A percentile compares a stretch with the other conserved stretches of the same genome.
Evolutionary conservation across 2,113 vertebrate species (phyloP).

Genomic region (Tetraodon nigroviridis): DNA sequence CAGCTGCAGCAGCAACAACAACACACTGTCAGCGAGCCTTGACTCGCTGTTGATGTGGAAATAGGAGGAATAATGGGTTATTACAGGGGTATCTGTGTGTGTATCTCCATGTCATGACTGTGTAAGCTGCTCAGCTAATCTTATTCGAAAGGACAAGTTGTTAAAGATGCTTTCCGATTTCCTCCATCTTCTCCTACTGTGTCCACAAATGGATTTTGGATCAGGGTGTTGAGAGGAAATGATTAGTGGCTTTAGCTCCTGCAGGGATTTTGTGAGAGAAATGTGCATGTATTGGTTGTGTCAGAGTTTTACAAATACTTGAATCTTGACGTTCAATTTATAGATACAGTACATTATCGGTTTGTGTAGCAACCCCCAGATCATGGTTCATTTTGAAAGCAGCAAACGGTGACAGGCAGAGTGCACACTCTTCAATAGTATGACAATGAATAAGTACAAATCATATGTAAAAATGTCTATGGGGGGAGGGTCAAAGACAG

Average conservation of each 20-base stretch:
- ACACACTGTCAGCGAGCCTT: conserved; percentile 46
- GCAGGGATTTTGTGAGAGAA: conserved; percentile 41
- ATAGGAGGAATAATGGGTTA: conserved; percentile 69
- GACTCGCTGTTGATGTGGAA: conserved; percentile 53
- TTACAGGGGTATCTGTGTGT: conserved; percentile 71
- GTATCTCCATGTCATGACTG: conserved; percentile 70
- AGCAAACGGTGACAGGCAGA: conserved; percentile 28
- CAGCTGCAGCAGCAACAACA: conserved; percentile 24
- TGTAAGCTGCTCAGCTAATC: conserved; percentile 70
- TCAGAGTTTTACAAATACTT: conserved; percentile 28
- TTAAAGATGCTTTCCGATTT: conserved; percentile 73
- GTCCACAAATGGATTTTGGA: conserved; percentile 70
- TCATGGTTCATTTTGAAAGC: conserved; percentile 34
- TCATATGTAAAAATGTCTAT: conserved; percentile 58
- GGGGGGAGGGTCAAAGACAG: conserved; percentile 50
- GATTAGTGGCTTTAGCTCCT: conserved; percentile 62
- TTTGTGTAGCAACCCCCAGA: conserved; percentile 30
- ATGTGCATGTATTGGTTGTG: conserved; percentile 22
- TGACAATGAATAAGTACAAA: conserved; percentile 44
- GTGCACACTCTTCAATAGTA: conserved; percentile 24
- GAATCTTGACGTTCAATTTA: conserved; percentile 40
- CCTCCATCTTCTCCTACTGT: conserved; percentile 49
- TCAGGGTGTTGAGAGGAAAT: conserved; percentile 60
- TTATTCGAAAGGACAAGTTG: conserved; percentile 75
- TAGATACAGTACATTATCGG: conserved; percentile 24